phyloP scores from a whole-genome alignment of 2,888 invertebrate species.

The Drosophila hawaiiensis region DNA sequence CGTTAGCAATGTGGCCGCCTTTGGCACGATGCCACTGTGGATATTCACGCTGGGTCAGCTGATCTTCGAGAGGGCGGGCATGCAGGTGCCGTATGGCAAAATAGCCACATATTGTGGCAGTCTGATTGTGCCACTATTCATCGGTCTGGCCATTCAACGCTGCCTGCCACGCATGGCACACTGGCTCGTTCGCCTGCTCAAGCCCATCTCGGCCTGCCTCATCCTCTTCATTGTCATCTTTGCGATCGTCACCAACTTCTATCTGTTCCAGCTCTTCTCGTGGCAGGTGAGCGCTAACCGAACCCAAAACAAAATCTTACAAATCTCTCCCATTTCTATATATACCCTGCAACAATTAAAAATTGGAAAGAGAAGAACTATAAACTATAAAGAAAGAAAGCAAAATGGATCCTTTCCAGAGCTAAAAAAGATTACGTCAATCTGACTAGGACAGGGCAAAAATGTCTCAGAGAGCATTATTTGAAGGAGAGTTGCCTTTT shows the following conservation, averaged over 20 bases:
- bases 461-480: neutral
- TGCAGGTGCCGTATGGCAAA: constrained; percentile 91
- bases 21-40: constrained; percentile 97
- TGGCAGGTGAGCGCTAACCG: constrained; percentile 88
- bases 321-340: neutral
- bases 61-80: constrained; percentile 90
- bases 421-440: neutral
- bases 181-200: constrained; percentile 92
- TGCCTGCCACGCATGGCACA: constrained; percentile 89
- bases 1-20: constrained; percentile 93
- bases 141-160: constrained; percentile 89
- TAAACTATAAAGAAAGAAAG: neutral
- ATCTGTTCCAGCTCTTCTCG: constrained; percentile 94
- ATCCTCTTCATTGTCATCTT: constrained; percentile 94
- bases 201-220: constrained; percentile 92
- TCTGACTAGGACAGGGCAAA: neutral
- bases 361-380: neutral
- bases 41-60: constrained; percentile 93
- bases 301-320: neutral
- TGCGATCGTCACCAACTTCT: constrained; percentile 95
- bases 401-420: neutral
- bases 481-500: neutral
- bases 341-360: neutral
- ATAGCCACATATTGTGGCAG: constrained; percentile 91
- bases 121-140: constrained; percentile 90